Percentiles rank a stretch among this genome's conserved stretches.
These are phyloP conservation scores for Crioceris asparagi DNA, from an alignment of 2,888 invertebrate genomes.

Conservation along the genomic window DNA sequence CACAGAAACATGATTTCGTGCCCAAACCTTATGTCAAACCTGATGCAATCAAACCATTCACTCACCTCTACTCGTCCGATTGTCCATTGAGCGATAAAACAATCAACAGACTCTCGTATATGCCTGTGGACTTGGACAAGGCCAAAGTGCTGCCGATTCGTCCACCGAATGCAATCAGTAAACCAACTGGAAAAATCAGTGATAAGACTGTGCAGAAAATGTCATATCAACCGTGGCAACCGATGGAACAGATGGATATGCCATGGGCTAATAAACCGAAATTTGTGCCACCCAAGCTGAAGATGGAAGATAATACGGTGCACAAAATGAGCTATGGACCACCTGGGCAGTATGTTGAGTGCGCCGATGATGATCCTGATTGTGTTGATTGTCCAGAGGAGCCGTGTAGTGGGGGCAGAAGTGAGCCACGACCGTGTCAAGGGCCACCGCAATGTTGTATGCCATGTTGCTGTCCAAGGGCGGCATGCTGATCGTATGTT, in stretches of 20 bases:
- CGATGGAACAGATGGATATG: conserved; percentile 32
- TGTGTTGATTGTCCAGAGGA: conserved; percentile 38
- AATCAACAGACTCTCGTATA: conserved; percentile 46
- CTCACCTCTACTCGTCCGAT: conserved; percentile 33
- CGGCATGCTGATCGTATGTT: conserved; percentile 32
- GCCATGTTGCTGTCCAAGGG: conserved; percentile 35
- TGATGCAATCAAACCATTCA: conserved; percentile 33
- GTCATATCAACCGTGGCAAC: conserved; percentile 41
- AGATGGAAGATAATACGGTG: conserved; percentile 48
- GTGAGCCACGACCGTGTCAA: conserved; percentile 12
- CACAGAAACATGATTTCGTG: conserved; percentile 62
- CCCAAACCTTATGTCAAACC: conserved; percentile 47
- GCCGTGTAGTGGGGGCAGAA: conserved; percentile 16
- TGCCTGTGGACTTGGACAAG: conserved; percentile 38
- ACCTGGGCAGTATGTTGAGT: conserved; percentile 48
- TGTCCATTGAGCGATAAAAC: conserved; percentile 42
- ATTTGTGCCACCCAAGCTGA: conserved; percentile 36
- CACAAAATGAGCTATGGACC: conserved; percentile 51
- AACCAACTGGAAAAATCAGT: conserved; percentile 30
- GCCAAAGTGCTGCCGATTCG: conserved; percentile 26
- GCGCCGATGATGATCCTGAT: conserved; percentile 44
- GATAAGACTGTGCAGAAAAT: conserved; percentile 35
- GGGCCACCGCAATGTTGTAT: conserved; percentile 26
- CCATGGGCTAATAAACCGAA: conserved; percentile 37
- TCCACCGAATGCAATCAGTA: conserved; percentile 28